Evolutionary conservation across 2,797 vertebrate genomes (phyloP), one percentile per base, ranked within the genome.

Genomic region (Mus minutoides): DNA sequence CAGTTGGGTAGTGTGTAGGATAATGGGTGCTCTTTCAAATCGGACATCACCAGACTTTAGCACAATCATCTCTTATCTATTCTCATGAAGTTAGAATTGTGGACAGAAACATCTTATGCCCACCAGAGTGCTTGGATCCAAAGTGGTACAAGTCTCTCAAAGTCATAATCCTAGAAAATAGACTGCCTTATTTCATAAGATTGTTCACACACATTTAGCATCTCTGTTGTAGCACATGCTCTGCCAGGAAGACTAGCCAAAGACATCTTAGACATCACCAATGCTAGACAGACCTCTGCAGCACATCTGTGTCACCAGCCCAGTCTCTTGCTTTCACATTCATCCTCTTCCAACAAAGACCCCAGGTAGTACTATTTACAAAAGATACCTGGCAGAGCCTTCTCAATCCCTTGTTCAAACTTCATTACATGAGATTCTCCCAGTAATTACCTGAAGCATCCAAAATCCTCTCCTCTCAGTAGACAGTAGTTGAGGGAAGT

Each of bases 291-390:
- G 71, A 84, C 60, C 24, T 49, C 75, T 73, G 16, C 24, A 22
- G 26, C 10, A 9, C 3, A 13, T 22, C 43, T 34, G 34, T 37
- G 52, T 26, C 56, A 71, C 26, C n/a, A 71, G 52, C 3, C 17
- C 10, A 14, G 3, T 64, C 24, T 6, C 7, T 0, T 21, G 3
- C 7, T 19, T 31, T 78, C 31, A 34, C 0, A 1, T 21, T 1
- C 17, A n/a, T 13, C 71, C 19, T 64, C 54, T 12, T 92, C 83
- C 12, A 40, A 78, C 54, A 80, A 52, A 85, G 37, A 60, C 6
- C 24, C 9, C 6, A 3, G 12, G 4, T 34, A 10, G 37, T 14
- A 43, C 79, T 49, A 67, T 62, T n/a, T n/a, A 24, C 19, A 46
- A 73, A 71, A 77, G 11, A 14, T 31, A 6, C 56, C 22, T 37